Evolutionary conservation across 2,888 invertebrate genomes (phyloP).

Genomic region (Lycophotia porphyrea): DNA sequence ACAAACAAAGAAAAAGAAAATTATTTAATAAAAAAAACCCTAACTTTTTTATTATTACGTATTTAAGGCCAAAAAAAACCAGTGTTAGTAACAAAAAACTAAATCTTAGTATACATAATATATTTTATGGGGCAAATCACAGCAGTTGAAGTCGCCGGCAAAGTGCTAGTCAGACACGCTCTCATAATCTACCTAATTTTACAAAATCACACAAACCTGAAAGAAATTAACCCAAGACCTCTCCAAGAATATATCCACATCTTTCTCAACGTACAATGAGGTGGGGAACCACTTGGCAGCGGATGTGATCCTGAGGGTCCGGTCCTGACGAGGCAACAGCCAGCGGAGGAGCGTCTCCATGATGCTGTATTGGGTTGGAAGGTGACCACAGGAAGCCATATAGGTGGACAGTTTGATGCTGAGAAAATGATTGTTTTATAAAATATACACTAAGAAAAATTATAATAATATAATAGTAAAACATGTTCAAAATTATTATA

Average conservation of each 20-base stretch:
- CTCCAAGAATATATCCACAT: slow-evolving; percentile 76
- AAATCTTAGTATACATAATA: too few species aligned
- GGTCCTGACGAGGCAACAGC: slow-evolving; percentile 77
- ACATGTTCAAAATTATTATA: not conserved
- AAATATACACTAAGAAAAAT: not conserved
- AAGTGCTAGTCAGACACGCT: not conserved
- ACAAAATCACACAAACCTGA: slow-evolving; percentile 68
- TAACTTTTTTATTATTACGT: too few species aligned
- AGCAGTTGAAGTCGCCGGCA: not conserved
- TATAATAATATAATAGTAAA: not conserved
- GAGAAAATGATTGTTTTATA: not conserved
- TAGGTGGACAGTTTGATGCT: slow-evolving; percentile 74
- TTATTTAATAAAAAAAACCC: too few species aligned
- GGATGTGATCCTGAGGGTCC: slow-evolving; percentile 65
- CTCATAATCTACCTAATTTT: not conserved
- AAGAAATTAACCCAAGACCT: slow-evolving; percentile 77
- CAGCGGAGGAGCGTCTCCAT: slow-evolving; percentile 82
- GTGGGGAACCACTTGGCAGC: slow-evolving; percentile 78
- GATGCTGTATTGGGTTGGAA: slow-evolving; percentile 75
- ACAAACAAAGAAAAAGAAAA: too few species aligned
- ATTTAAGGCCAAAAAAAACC: too few species aligned
- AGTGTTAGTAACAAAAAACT: too few species aligned
- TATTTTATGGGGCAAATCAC: not conserved
- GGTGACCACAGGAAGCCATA: slow-evolving; percentile 74
- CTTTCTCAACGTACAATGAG: slow-evolving; percentile 59